Base-by-base conservation (phyloP, 2,888 invertebrate genomes). In the Neria commutata region DNA sequence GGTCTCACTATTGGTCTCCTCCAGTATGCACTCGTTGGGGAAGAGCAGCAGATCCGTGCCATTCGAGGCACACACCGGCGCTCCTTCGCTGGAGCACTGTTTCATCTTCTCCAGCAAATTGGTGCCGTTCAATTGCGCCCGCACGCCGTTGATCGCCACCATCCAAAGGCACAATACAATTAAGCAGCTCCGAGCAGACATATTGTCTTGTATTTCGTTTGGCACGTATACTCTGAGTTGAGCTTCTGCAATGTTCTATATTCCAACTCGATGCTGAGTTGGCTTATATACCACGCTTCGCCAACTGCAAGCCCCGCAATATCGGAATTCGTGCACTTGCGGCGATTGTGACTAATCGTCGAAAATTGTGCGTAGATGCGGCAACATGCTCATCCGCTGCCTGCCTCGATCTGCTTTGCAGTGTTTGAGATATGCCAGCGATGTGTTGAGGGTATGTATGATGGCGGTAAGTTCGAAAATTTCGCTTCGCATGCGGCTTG, bases 1-100 rank as follows among this genome's bases (percentile, higher is more conserved):
- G 17, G 67, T 66, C 47, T 68, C 66, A 3, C 66, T 65, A 57
- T 76, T 75, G 24, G 71, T 67, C 63, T 68, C 71, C 11, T 66
- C 26, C 51, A 75, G 48, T 25, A 71, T 68, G 47, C 77, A 76
- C 42, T 69, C 71, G 51, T 73, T 77, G 37, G 67, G 65, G 55
- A 76, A 77, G 3, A 76, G 37, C 47, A 77, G 58, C 61, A 69
- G 70, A 25, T 63, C 65, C 0, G 60, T 63, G 34, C 54, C 63
- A 56, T 57, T 56, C 3, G 66, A 56, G 1, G 66, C 73, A 57
- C 76, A 77, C 17, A 68, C 61, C 16, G 73, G 76, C 14, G 67
- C 62, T 17, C 69, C 67, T 24, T 73, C 76, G 48, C 63, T 62
- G 56, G 65, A 62, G 51, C 75, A 75, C 10, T 61, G 64, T 55